Evolutionary conservation across 2,797 vertebrate species (phyloP).

Genomic region (Halcyon leucocephala): DNA sequence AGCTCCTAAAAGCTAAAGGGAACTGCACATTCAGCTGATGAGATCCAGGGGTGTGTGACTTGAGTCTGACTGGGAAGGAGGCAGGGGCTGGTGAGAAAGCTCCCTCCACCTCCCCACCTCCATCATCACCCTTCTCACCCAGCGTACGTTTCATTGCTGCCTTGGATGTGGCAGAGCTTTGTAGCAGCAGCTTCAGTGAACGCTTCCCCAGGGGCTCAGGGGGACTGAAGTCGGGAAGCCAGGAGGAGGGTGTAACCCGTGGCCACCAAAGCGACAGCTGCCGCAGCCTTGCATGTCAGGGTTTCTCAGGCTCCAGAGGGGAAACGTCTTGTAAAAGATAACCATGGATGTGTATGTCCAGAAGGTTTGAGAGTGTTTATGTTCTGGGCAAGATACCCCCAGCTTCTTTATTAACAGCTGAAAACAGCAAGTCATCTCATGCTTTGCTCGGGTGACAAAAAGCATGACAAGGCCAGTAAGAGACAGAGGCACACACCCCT

Average conservation of each 20-base stretch:
- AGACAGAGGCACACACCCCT: background rate
- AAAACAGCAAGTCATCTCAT: background rate
- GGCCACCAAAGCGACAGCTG: background rate
- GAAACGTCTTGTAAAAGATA: background rate
- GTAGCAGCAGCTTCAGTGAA: background rate
- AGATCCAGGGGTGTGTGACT: background rate
- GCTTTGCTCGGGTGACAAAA: background rate
- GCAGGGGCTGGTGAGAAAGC: background rate
- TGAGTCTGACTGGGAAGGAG: background rate
- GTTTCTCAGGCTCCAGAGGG: background rate
- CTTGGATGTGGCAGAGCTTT: background rate
- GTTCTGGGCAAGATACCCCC: background rate
- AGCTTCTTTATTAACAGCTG: background rate
- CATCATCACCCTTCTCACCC: background rate
- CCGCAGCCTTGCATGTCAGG: background rate
- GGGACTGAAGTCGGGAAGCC: background rate
- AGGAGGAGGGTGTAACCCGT: background rate
- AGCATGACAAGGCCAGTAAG: background rate
- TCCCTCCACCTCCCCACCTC: background rate
- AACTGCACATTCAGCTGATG: background rate
- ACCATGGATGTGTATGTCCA: background rate
- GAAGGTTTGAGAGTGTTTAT: background rate
- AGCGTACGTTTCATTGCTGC: background rate
- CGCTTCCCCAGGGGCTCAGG: background rate
- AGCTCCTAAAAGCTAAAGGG: background rate